Evolutionary conservation across 2,888 invertebrate genomes (phyloP).

Genomic region (Lithophane socia): DNA sequence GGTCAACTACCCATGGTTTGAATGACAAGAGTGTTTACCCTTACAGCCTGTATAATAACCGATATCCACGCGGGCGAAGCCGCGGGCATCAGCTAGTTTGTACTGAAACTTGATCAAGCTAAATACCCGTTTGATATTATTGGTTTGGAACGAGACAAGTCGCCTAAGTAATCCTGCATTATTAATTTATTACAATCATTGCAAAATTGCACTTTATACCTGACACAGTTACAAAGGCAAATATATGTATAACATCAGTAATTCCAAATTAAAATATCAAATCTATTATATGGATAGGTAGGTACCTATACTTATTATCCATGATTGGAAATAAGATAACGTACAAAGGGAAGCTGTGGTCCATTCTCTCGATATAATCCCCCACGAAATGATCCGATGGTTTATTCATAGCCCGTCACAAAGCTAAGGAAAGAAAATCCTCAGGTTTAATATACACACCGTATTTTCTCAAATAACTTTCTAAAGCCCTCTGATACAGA

Average conservation of each 20-base stretch:
- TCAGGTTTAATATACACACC: conserved; percentile 13
- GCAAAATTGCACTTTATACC: background rate
- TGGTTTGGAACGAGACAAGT: background rate
- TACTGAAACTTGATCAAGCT: background rate
- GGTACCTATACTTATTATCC: background rate
- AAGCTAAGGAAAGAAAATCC: conserved; percentile 31
- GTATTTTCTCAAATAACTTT: conserved; percentile 33
- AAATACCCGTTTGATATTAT: background rate
- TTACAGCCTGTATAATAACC: too few species aligned
- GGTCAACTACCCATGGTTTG: too few species aligned
- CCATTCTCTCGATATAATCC: conserved; percentile 40
- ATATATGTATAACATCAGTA: background rate
- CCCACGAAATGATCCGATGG: conserved; percentile 36
- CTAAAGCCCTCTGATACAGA: conserved; percentile 11
- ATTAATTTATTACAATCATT: too few species aligned
- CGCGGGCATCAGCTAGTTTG: too few species aligned
- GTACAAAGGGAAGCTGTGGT: conserved; percentile 35
- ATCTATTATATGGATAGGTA: background rate
- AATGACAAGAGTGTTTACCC: too few species aligned
- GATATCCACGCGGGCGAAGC: too few species aligned
- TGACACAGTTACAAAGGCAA: background rate
- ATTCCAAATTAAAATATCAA: background rate
- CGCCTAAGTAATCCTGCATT: too few species aligned
- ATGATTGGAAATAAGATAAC: conserved; percentile 38
- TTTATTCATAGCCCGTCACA: conserved; percentile 48